Evolutionary conservation across 2,113 vertebrate species (phyloP), one percentile per base, ranked within the genome.

Genomic region (Typhlomys cinereus): DNA sequence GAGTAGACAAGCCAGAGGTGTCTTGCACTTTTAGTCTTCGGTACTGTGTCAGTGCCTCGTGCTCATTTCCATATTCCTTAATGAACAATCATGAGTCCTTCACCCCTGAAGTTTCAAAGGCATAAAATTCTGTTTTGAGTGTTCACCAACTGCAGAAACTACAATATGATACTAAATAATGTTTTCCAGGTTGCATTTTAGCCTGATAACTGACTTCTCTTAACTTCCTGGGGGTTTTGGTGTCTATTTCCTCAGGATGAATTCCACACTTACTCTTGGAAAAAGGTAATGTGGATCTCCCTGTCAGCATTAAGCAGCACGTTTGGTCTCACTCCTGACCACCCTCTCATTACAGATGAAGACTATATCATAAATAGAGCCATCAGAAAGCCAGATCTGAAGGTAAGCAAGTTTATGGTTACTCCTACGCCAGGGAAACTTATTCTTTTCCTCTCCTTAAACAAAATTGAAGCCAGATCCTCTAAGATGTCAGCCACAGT

Each of bases 171-270:
- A 46, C 27, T 25, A 64, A 84, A 61, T 69, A 10, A 59, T 91
- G 27, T 75, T 83, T 95, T 88, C 81, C 66, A 73, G 41, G 13
- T 59, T 80, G 44, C 83, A 31, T 82, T 91, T 83, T 94, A 89
- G 88, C 50, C 46, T 85, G n/a, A 71, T 75, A 66, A 59, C 18
- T 70, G 70, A 59, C 18, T 70, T 89, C 66, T 73, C 44, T 41
- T 69, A 85, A 80, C 31, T 61, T 88, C 83, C 89, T 2, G 4
- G 57, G 27, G 69, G 14, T 61, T 93, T 94, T 97, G 66, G 64
- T 96, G 44, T 96, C 20, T 96, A 2, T 94, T 92, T 7, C 71
- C 70, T 67, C 95, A 98, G 98, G 98, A 98, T 96, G 98, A 98
- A 96, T 98, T 98, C 94, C 97, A 46, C 36, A 95, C 83, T 95